phyloP scores from a whole-genome alignment of 2,888 invertebrate genomes.

The Campoplex nolae region DNA sequence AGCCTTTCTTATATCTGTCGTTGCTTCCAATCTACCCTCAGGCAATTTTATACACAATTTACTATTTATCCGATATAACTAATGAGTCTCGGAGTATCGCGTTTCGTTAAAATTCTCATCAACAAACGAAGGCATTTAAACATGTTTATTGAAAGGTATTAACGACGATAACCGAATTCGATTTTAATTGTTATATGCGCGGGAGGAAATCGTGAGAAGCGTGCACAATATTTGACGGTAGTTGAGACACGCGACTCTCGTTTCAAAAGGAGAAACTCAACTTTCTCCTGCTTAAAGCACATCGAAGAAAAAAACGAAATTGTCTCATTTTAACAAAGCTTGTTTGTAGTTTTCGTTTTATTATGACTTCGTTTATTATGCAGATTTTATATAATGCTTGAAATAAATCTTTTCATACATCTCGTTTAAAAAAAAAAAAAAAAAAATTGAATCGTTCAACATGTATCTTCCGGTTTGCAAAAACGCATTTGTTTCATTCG shows the following conservation, averaged over 20 bases:
- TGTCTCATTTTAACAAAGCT: constrained; percentile 6
- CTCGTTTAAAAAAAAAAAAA: background rate
- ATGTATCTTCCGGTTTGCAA: background rate
- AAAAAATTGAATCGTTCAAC: background rate
- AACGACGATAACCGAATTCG: constrained; percentile 9
- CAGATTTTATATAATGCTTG: background rate
- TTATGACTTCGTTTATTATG: background rate
- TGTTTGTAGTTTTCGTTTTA: background rate
- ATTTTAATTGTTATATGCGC: constrained; percentile 50
- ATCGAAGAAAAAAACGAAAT: background rate
- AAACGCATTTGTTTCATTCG: background rate
- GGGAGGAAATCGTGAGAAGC: constrained; percentile 52
- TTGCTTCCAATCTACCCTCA: constrained; percentile 37
- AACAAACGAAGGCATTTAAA: background rate
- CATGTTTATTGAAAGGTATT: constrained; percentile 24
- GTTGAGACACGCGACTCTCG: constrained; percentile 17
- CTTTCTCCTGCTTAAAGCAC: constrained; percentile 38
- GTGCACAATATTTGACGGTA: constrained; percentile 7
- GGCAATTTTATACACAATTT: constrained; percentile 53
- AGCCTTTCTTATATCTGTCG: constrained; percentile 34
- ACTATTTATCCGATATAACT: constrained; percentile 59
- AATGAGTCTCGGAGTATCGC: constrained; percentile 36
- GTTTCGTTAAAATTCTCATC: constrained; percentile 59
- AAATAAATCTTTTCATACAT: background rate
- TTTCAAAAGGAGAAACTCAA: constrained; percentile 22